phyloP scores from a whole-genome alignment of 2,888 invertebrate species.

The Rhagonycha lutea region DNA sequence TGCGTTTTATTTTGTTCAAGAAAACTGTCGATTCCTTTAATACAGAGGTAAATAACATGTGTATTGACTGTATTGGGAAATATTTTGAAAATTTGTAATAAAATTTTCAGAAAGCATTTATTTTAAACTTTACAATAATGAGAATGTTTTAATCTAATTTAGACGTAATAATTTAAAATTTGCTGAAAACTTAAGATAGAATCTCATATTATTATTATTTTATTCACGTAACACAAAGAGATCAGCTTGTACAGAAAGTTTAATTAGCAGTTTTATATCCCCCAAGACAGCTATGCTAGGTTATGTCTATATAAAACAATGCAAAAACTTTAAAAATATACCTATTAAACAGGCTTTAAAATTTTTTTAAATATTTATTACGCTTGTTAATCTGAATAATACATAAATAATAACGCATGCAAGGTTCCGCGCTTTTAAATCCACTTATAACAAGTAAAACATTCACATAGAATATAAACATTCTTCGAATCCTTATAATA shows the following conservation, averaged over 20 bases:
- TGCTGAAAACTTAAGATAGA: background rate
- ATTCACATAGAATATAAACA: too few species aligned
- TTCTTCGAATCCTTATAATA: too few species aligned
- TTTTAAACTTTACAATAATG: too few species aligned
- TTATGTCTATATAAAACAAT: background rate
- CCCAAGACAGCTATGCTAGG: background rate
- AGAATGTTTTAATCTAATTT: background rate
- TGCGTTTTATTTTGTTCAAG: too few species aligned
- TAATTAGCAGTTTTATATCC: background rate
- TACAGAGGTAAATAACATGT: too few species aligned
- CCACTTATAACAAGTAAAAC: too few species aligned
- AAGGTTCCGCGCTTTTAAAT: background rate
- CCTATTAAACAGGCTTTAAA: background rate
- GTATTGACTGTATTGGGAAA: too few species aligned
- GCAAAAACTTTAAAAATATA: background rate
- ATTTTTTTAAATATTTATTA: background rate
- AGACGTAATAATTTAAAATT: too few species aligned
- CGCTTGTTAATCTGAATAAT: background rate
- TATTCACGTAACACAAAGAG: background rate
- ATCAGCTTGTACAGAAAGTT: background rate
- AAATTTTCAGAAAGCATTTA: too few species aligned
- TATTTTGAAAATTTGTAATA: too few species aligned
- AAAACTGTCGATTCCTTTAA: too few species aligned
- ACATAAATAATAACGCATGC: background rate
- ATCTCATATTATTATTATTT: background rate